A percentile compares a stretch with the other conserved stretches of the same genome.
phyloP scores from a whole-genome alignment of 1,140 invertebrate species.

The Zaprionus taronus region DNA sequence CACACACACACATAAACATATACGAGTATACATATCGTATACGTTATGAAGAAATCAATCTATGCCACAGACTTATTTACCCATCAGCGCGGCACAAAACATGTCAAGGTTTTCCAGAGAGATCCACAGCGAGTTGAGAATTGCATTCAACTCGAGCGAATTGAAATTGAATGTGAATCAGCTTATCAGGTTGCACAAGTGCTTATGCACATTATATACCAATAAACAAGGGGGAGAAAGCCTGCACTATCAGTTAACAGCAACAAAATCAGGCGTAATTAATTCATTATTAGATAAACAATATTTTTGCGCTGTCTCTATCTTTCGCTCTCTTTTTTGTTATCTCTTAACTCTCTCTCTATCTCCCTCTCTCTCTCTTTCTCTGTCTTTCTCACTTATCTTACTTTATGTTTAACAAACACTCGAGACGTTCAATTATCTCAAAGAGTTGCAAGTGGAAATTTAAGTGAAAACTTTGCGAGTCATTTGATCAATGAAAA shows the following conservation, averaged over 20 bases:
- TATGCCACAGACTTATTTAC: slow-evolving; percentile 6
- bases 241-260: slow-evolving; percentile 26
- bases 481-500: slow-evolving; percentile 1
- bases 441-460: not conserved
- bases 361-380: not conserved
- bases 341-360: not conserved
- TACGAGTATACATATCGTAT: not conserved
- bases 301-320: not conserved
- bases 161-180: slow-evolving; percentile 21
- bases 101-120: slow-evolving; percentile 49
- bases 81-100: slow-evolving; percentile 26
- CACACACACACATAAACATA: not conserved
- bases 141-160: slow-evolving; percentile 5
- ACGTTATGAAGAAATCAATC: slow-evolving; percentile 31
- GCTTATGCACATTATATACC: slow-evolving; percentile 13
- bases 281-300: slow-evolving; percentile 35
- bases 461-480: not conserved
- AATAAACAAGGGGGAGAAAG: slow-evolving; percentile 25
- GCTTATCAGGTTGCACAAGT: slow-evolving; percentile 16
- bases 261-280: slow-evolving; percentile 21
- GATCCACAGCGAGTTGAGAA: slow-evolving; percentile 2
- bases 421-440: slow-evolving; percentile 24
- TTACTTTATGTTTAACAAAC: slow-evolving; percentile 11
- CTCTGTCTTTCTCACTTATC: not conserved
- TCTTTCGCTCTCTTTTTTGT: not conserved